phyloP scores from a whole-genome alignment of 2,113 vertebrate species.

The Propithecus coquereli region DNA sequence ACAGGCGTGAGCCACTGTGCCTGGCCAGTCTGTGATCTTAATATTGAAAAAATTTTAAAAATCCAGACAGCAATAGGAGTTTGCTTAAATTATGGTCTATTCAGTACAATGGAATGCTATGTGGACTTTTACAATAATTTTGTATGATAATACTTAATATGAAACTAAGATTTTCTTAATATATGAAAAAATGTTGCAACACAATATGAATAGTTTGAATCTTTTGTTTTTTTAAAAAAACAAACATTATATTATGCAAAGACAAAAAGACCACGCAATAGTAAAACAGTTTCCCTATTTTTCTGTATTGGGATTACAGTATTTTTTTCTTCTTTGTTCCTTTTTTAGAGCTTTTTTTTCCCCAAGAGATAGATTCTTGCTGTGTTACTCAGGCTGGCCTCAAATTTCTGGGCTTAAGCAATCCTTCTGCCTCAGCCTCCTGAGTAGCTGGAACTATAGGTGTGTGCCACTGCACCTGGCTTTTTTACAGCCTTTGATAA shows the following conservation, averaged over 20 bases:
- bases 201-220: neutral
- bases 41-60: constrained; percentile 16
- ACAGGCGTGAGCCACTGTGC: too few species aligned
- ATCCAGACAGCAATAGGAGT: neutral
- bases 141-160: neutral
- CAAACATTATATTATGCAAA: neutral
- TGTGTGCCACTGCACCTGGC: neutral
- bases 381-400: neutral
- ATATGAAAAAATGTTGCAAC: neutral
- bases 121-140: constrained; percentile 19
- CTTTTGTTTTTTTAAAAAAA: neutral
- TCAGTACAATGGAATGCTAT: neutral
- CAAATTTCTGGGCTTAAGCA: neutral
- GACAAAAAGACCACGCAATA: neutral
- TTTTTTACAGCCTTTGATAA: constrained; percentile 15
- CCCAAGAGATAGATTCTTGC: neutral
- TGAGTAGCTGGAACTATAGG: neutral
- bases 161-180: constrained; percentile 17
- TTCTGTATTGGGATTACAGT: neutral
- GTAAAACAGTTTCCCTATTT: neutral
- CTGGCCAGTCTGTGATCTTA: neutral
- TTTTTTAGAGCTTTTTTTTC: neutral
- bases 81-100: constrained; percentile 14
- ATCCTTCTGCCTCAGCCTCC: neutral
- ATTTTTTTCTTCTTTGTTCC: neutral